Evolutionary conservation across 2,888 invertebrate genomes (phyloP).

Genomic region (Nymphalis urticae): DNA sequence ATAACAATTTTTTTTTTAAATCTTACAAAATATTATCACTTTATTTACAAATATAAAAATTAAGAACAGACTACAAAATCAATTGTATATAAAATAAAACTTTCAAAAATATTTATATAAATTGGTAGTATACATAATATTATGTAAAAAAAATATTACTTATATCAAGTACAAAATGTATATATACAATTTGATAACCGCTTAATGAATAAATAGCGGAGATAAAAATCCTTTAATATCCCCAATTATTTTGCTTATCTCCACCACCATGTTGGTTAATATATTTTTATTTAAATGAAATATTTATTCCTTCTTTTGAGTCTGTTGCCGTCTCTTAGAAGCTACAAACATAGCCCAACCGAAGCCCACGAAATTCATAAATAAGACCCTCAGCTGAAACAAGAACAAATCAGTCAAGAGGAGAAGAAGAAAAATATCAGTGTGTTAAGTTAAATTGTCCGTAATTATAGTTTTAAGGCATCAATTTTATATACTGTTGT

Average conservation of each 20-base stretch:
- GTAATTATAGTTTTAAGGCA: too few species aligned
- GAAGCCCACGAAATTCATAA: constrained; percentile 88
- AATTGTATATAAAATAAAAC: too few species aligned
- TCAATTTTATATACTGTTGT: too few species aligned
- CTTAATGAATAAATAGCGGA: constrained; percentile 1
- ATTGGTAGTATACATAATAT: not conserved
- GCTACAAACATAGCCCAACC: constrained; percentile 90
- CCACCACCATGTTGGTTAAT: constrained; percentile 36
- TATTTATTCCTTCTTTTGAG: constrained; percentile 54
- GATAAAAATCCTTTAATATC: constrained; percentile 9
- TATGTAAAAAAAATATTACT: not conserved
- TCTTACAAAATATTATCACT: not conserved
- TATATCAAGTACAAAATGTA: not conserved
- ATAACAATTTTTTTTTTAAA: not conserved
- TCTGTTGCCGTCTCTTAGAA: constrained; percentile 83
- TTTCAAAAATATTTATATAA: not conserved
- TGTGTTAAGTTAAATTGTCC: too few species aligned
- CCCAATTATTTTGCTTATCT: constrained; percentile 11
- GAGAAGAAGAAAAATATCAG: not conserved
- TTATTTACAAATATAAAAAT: not conserved
- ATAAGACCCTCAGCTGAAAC: constrained; percentile 87
- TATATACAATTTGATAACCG: not conserved
- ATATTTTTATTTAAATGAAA: not conserved
- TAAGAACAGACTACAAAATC: not conserved
- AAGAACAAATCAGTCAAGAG: constrained; percentile 31